Conservation (phyloP, 2,113 vertebrate genomes). For the Ammospiza caudacuta region DNA sequence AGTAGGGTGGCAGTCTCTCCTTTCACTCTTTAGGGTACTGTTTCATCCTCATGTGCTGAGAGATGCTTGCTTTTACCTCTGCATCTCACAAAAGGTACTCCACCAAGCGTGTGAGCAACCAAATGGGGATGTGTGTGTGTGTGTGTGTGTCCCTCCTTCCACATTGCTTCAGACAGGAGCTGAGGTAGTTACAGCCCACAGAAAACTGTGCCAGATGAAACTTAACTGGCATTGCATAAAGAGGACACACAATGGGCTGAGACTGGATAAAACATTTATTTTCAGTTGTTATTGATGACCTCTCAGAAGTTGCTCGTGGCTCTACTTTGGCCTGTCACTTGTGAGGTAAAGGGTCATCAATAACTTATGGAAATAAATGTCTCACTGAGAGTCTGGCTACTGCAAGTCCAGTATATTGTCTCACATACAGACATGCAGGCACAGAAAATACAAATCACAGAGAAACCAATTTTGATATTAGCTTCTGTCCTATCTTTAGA, state of each 20-base stretch:
- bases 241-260: constrained; percentile 27
- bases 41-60: constrained; percentile 21
- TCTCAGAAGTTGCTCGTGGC: constrained; percentile 67
- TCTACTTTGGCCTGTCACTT: constrained; percentile 70
- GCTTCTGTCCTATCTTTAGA: constrained; percentile 10
- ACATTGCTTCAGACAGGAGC: neutral
- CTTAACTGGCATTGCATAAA: constrained; percentile 53
- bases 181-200: constrained; percentile 11
- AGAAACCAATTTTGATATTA: constrained; percentile 17
- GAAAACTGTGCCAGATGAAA: neutral
- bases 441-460: constrained; percentile 49
- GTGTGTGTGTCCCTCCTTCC: neutral
- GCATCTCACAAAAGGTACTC: neutral
- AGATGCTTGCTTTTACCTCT: neutral
- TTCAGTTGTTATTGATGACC: constrained; percentile 73
- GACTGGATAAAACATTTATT: constrained; percentile 64
- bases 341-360: constrained; percentile 66
- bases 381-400: constrained; percentile 49
- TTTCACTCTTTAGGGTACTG: constrained; percentile 26
- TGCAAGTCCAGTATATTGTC: constrained; percentile 23
- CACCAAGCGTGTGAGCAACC: neutral
- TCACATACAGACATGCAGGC: neutral
- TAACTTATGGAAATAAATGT: constrained; percentile 71
- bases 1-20: constrained; percentile 37
- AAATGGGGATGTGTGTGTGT: neutral